Base-by-base conservation (phyloP, 1,140 invertebrate species). In the Pararge aegeria region DNA sequence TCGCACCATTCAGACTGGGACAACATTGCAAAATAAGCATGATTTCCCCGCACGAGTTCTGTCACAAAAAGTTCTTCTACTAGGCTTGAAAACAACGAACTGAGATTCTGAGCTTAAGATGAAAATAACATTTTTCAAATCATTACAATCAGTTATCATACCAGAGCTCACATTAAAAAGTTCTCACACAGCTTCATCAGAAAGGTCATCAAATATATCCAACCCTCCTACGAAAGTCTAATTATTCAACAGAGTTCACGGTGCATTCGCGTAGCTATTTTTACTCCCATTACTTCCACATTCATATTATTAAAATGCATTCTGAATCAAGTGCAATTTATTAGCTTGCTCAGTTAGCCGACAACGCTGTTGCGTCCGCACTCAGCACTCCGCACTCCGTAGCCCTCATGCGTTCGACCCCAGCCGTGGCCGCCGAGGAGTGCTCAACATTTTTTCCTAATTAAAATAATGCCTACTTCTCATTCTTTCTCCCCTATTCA, bases 401-500 rank as follows among this genome's bases (percentile, higher is more conserved):
- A 64, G 63, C 65, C 61, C 66, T 61, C 56, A 53, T 64, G 61
- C 64, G 54, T 56, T 52, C 64, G 64, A 61, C 53, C 59, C 42
- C 71, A 59, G 60, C 42, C 64, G 46, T 55, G 60, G 62, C 65
- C 63, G 51, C 66, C 53, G 61, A 68, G 63, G 61, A 61, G 40
- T 68, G 58, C 55, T 66, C 62, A 67, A 75, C 71, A 81, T 86
- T 89, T 87, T 86, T 85, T 72, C 69, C 83, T 88, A 89, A 89
- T 89, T 89, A 89, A 85, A 89, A 88, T 89, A 89, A 89, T 89
- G 83, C 79, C 76, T 80, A 77, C 76, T 80, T 78, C 78, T 83
- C 78, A 79, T 83, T 82, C 81, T 87, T 84, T 75, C 76, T 80
- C 80, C 85, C 83, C 83, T 74, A 87, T 83, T 87, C 85, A 88